phyloP scores from a whole-genome alignment of 2,888 invertebrate species.

The Petrolisthes manimaculis region DNA sequence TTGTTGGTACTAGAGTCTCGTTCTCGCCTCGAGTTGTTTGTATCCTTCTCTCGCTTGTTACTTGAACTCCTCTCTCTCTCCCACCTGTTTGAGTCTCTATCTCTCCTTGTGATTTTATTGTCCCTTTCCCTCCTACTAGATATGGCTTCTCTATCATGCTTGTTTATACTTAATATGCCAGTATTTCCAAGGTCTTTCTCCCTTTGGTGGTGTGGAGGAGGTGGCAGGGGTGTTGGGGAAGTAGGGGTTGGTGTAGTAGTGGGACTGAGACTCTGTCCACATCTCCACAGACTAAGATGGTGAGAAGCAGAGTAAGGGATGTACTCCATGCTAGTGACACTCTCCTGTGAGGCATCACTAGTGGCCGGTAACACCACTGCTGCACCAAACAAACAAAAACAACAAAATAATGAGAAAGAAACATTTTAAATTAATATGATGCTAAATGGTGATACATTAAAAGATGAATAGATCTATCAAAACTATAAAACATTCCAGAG shows the following conservation, averaged over 20 bases:
- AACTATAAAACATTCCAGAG: too few species aligned
- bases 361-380: constrained; percentile 33
- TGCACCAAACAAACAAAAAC: background rate
- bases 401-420: too few species aligned
- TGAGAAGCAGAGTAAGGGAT: constrained; percentile 14
- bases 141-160: background rate
- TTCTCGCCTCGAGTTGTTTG: background rate
- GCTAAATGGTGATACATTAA: too few species aligned
- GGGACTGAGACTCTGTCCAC: constrained; percentile 12
- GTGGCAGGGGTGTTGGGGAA: background rate
- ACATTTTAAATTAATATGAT: too few species aligned
- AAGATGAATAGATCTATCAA: too few species aligned
- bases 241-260: constrained; percentile 3
- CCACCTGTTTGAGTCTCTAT: background rate
- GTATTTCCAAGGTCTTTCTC: background rate
- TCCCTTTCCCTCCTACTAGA: constrained; percentile 12
- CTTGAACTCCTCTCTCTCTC: background rate
- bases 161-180: background rate
- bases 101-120: background rate
- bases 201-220: background rate
- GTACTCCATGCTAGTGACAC: constrained; percentile 52
- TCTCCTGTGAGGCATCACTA: constrained; percentile 52
- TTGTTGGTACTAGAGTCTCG: background rate
- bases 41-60: background rate
- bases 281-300: background rate